Conservation (phyloP, 2,797 vertebrate species). For the Crypturellus tataupa region DNA sequence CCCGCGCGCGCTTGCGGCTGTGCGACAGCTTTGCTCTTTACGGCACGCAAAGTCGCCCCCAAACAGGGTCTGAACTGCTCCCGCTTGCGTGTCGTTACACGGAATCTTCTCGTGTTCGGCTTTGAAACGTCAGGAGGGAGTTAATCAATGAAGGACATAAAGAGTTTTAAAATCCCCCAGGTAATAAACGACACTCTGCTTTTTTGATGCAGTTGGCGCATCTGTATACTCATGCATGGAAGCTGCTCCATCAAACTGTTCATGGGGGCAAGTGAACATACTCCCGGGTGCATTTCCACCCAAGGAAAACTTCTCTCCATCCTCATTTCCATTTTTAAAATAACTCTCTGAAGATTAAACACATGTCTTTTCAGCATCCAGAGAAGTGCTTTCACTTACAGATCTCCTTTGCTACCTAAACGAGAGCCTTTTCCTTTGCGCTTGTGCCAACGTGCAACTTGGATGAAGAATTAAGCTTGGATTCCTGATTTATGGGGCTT, state of each 20-base stretch:
- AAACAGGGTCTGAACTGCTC: background rate
- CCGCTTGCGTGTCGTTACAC: background rate
- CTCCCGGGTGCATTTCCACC: background rate
- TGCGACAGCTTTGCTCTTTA: background rate
- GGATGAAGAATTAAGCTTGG: slow-evolving; percentile 55
- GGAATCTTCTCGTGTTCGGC: background rate
- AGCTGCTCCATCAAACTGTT: background rate
- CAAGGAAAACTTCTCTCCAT: background rate
- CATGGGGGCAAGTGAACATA: background rate
- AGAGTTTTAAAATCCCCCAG: background rate
- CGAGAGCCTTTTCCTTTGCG: slow-evolving; percentile 56
- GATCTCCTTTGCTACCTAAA: slow-evolving; percentile 50
- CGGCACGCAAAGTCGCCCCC: background rate
- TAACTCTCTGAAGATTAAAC: slow-evolving; percentile 36
- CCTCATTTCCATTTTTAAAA: slow-evolving; percentile 43
- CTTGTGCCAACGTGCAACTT: slow-evolving; percentile 61
- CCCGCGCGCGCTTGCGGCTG: background rate
- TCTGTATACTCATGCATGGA: background rate
- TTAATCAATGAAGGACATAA: background rate
- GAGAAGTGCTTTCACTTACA: slow-evolving; percentile 59
- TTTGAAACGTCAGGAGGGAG: background rate
- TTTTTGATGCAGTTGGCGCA: background rate
- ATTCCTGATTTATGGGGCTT: slow-evolving; percentile 3
- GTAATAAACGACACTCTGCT: background rate
- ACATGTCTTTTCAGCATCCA: background rate